A percentile compares a stretch with the other conserved stretches of the same genome.
Conservation (phyloP, 1,140 invertebrate species). For the Drosophila mojavensis region DNA sequence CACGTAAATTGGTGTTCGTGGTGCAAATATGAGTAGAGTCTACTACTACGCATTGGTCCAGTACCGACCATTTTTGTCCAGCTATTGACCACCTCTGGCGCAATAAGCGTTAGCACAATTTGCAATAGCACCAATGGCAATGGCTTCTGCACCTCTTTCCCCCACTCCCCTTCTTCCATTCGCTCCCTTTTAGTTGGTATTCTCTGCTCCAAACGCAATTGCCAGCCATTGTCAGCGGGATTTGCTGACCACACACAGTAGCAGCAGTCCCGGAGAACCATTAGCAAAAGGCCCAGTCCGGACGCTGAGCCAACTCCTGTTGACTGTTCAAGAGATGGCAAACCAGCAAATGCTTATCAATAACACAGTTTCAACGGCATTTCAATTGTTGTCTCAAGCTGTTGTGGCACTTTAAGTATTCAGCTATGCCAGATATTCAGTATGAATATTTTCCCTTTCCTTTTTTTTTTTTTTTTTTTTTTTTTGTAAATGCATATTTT, state of each 20-base stretch:
- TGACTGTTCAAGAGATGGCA: neutral
- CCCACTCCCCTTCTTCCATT: neutral
- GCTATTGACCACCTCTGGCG: constrained; percentile 46
- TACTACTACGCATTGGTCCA: constrained; percentile 25
- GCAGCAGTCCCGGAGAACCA: constrained; percentile 17
- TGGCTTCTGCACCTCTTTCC: neutral
- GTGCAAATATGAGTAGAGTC: constrained; percentile 21
- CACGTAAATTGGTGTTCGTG: neutral
- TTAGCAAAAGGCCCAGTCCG: constrained; percentile 8
- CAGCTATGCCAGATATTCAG: neutral
- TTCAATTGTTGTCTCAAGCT: neutral
- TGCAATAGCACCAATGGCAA: constrained; percentile 38
- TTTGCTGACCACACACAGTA: constrained; percentile 48
- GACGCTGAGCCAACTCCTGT: constrained; percentile 4
- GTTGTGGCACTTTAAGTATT: neutral
- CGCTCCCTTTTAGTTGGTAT: neutral
- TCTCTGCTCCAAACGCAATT: constrained; percentile 46
- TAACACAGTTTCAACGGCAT: neutral
- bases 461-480: neutral
- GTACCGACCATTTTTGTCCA: constrained; percentile 22
- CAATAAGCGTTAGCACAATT: constrained; percentile 64
- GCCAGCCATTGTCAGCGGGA: constrained; percentile 64
- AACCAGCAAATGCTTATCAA: constrained; percentile 3
- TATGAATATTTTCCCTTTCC: neutral
- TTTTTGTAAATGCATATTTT: neutral